phyloP scores from a whole-genome alignment of 2,113 vertebrate species.

The Oncorhynchus mykiss region DNA sequence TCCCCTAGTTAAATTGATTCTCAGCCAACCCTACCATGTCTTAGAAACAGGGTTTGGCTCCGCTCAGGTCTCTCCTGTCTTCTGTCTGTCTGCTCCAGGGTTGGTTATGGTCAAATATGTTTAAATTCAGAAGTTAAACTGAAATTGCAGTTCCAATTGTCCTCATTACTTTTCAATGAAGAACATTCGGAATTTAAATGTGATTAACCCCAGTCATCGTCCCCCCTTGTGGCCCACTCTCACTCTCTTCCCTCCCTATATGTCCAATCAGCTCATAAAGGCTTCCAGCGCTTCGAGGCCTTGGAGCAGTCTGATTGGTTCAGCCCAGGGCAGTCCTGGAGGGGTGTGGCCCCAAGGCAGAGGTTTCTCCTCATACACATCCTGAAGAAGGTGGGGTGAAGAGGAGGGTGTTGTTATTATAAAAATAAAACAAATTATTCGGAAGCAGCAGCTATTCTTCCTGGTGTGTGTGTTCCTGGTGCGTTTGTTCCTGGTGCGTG shows the following conservation, averaged over 20 bases:
- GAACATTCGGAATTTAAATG: too few relatives aligned
- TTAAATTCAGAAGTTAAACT: too few relatives aligned
- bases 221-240: conserved; percentile 5
- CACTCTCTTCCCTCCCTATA: conserved; percentile 8
- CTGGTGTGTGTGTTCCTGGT: too few relatives aligned
- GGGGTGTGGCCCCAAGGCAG: conserved; percentile 83
- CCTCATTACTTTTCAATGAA: too few relatives aligned
- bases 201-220: not conserved
- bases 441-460: too few relatives aligned
- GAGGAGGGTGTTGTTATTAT: not conserved
- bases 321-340: conserved; percentile 56
- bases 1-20: not conserved
- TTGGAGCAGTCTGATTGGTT: conserved; percentile 79
- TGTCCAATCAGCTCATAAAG: conserved; percentile 82
- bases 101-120: too few relatives aligned
- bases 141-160: too few relatives aligned
- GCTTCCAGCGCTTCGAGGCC: conserved; percentile 91
- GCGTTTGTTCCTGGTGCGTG: too few relatives aligned
- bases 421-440: too few relatives aligned
- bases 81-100: not conserved
- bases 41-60: not conserved
- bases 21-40: not conserved
- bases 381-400: conserved; percentile 81
- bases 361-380: conserved; percentile 85
- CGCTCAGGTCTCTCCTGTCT: not conserved